Evolutionary conservation across 1,140 invertebrate species (phyloP).

Genomic region (Calliphora vicina): DNA sequence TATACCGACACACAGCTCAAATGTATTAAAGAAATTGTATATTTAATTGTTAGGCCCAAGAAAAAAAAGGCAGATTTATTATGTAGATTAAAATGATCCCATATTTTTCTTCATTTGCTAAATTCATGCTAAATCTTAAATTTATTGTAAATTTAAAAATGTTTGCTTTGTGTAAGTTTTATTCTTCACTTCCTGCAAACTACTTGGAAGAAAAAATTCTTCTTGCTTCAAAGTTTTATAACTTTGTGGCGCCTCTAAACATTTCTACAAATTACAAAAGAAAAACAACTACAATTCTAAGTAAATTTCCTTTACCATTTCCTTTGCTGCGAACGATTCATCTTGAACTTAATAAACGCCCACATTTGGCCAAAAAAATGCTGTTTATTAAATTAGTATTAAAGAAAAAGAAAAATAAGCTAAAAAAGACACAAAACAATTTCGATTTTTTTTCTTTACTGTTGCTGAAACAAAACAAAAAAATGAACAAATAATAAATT

Average conservation of each 20-base stretch:
- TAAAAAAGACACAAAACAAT: too few species aligned
- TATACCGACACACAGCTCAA: too few species aligned
- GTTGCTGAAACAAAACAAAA: not conserved
- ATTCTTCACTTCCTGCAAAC: not conserved
- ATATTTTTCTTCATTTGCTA: too few species aligned
- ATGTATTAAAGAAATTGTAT: too few species aligned
- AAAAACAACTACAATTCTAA: not conserved
- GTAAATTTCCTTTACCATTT: not conserved
- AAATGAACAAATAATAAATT: not conserved
- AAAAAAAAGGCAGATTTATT: too few species aligned
- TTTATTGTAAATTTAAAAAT: too few species aligned
- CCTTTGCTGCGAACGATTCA: not conserved
- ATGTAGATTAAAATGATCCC: too few species aligned
- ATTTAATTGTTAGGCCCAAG: too few species aligned
- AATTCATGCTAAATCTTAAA: too few species aligned
- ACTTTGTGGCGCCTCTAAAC: not conserved
- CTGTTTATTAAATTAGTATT: not conserved
- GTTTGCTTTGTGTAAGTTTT: too few species aligned
- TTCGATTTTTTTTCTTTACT: too few species aligned
- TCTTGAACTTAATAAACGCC: not conserved
- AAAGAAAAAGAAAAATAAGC: not conserved
- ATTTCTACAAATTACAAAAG: not conserved
- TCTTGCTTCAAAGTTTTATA: not conserved
- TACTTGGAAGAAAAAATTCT: not conserved
- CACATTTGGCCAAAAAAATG: not conserved